Evolutionary conservation across 2,797 vertebrate genomes (phyloP).

Genomic region (Diglossa cyanea): DNA sequence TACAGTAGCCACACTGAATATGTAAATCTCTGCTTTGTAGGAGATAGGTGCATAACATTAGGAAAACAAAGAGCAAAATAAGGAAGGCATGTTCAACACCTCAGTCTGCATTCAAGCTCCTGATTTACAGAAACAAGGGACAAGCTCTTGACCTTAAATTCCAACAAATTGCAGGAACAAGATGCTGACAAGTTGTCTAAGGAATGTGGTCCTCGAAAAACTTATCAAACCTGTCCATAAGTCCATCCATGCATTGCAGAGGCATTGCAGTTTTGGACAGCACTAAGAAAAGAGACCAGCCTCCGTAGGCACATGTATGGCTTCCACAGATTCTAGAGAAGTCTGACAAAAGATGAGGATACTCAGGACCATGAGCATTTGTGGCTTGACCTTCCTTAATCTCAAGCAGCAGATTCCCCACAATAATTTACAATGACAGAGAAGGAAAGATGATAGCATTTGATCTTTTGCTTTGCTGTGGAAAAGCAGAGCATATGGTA

Average conservation of each 20-base stretch:
- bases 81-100: background rate
- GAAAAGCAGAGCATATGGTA: background rate
- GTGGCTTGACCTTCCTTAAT: background rate
- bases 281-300: background rate
- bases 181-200: background rate
- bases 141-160: background rate
- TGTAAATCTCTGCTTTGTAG: background rate
- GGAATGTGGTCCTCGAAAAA: background rate
- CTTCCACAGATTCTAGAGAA: background rate
- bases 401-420: background rate
- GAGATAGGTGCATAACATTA: background rate
- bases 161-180: background rate
- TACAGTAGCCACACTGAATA: background rate
- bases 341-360: background rate
- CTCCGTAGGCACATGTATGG: accelerated
- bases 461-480: background rate
- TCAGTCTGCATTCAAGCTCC: background rate
- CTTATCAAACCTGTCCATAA: background rate
- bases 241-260: background rate
- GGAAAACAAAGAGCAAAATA: conserved; percentile 5
- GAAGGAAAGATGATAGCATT: background rate
- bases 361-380: background rate
- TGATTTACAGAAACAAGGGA: background rate
- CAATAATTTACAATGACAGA: background rate
- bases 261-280: background rate